These are phyloP conservation scores for Drosophila seguyi DNA, from an alignment of 1,140 invertebrate genomes.

Conservation along the genomic window DNA sequence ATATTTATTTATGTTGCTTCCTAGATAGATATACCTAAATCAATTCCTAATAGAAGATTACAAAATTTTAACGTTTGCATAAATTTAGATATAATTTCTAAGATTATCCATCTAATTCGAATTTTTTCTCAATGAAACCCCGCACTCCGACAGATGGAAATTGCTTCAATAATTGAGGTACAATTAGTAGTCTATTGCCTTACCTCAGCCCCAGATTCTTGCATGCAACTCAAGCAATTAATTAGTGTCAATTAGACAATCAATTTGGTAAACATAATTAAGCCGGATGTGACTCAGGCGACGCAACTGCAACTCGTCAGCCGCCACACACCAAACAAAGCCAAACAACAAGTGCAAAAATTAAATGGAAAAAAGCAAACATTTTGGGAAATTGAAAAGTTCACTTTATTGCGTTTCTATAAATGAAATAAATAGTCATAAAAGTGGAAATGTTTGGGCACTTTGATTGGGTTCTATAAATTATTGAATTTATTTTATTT, in stretches of 20 bases:
- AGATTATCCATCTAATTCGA: not conserved
- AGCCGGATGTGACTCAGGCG: slow-evolving; percentile 39
- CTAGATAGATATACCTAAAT: too few species aligned
- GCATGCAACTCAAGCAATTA: slow-evolving; percentile 47
- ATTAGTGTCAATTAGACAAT: slow-evolving; percentile 52
- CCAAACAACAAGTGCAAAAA: slow-evolving; percentile 3
- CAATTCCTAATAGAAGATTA: too few species aligned
- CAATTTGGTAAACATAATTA: slow-evolving; percentile 53
- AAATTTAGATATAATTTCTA: too few species aligned
- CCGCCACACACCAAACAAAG: slow-evolving; percentile 24
- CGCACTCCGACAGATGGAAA: not conserved
- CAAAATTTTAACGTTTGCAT: too few species aligned
- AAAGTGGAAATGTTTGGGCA: not conserved
- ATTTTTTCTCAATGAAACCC: not conserved
- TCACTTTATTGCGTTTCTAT: slow-evolving; percentile 1
- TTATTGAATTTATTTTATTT: not conserved
- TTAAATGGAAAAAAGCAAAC: slow-evolving; percentile 27
- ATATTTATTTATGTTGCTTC: too few species aligned
- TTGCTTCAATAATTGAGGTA: slow-evolving; percentile 14
- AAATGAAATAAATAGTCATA: slow-evolving; percentile 9
- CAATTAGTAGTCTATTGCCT: slow-evolving; percentile 23
- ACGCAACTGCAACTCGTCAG: slow-evolving; percentile 14
- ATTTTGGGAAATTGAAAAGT: slow-evolving; percentile 14
- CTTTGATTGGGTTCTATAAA: not conserved
- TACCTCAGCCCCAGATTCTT: slow-evolving; percentile 30